Conservation (phyloP, 2,888 invertebrate species). For the Netelia virgata region DNA sequence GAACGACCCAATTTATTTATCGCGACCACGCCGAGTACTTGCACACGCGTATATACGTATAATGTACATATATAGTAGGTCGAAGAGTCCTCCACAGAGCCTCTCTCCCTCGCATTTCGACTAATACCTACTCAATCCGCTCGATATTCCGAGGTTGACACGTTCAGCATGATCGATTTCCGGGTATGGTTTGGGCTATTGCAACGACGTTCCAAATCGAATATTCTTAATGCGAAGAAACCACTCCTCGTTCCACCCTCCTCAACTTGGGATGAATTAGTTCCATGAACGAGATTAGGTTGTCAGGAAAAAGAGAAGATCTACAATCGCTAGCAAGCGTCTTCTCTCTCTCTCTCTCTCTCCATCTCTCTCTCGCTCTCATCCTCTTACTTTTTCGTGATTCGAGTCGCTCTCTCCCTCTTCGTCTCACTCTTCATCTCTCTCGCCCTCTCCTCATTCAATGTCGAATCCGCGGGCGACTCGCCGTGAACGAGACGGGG, state of each 20-base stretch:
- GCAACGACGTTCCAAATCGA: slow-evolving; percentile 14
- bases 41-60: not conserved
- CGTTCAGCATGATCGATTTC: slow-evolving; percentile 42
- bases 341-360: not conserved
- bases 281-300: slow-evolving; percentile 53
- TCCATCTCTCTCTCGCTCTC: slow-evolving; percentile 1
- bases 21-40: slow-evolving; percentile 23
- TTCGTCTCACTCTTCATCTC: not conserved
- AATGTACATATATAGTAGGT: not conserved
- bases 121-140: not conserved
- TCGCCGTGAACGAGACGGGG: slow-evolving; percentile 21
- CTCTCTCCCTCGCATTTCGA: not conserved
- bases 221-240: slow-evolving; percentile 24
- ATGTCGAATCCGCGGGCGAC: slow-evolving; percentile 25
- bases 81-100: slow-evolving; percentile 8
- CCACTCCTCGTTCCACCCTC: not conserved
- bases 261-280: slow-evolving; percentile 45
- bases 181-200: not conserved
- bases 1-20: slow-evolving; percentile 68
- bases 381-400: not conserved
- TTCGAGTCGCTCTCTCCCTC: not conserved
- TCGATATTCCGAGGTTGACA: slow-evolving; percentile 27
- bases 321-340: not conserved
- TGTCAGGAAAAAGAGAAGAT: slow-evolving; percentile 27
- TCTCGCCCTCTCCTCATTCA: slow-evolving; percentile 11